Percentiles rank a stretch among this genome's conserved stretches.
Evolutionary conservation across 2,888 invertebrate species (phyloP).

Genomic region (Lasioglossum villosulum): DNA sequence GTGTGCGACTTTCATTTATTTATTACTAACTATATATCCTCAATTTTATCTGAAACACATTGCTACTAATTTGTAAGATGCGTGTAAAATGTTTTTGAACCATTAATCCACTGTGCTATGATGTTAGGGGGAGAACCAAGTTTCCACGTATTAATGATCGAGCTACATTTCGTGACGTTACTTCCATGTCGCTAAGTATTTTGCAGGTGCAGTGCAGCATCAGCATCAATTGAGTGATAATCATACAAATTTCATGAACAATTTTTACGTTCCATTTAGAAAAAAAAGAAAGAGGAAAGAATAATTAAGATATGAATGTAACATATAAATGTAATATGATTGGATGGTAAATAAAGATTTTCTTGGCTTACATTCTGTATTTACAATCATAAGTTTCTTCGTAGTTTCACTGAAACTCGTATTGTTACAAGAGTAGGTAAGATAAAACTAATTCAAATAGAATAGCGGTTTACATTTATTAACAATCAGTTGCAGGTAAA

Average conservation of each 20-base stretch:
- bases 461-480: constrained; percentile 61
- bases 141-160: constrained; percentile 69
- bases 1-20: constrained; percentile 79
- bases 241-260: constrained; percentile 74
- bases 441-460: constrained; percentile 38
- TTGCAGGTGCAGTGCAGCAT: constrained; percentile 83
- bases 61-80: constrained; percentile 77
- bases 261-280: constrained; percentile 74
- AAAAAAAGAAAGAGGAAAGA: constrained; percentile 64
- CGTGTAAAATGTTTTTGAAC: constrained; percentile 71
- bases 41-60: constrained; percentile 74
- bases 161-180: constrained; percentile 72
- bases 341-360: constrained; percentile 78
- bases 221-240: constrained; percentile 79
- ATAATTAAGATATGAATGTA: constrained; percentile 74
- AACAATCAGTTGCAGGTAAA: constrained; percentile 61
- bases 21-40: constrained; percentile 70
- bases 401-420: not conserved
- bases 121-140: constrained; percentile 70
- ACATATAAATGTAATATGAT: constrained; percentile 76
- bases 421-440: constrained; percentile 20
- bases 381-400: not conserved
- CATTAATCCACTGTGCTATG: constrained; percentile 72
- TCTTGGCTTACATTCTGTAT: constrained; percentile 64
- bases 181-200: constrained; percentile 82